phyloP scores from a whole-genome alignment of 30 jellyfish, hydroid and myxozoan species.

The Aurelia aurita region DNA sequence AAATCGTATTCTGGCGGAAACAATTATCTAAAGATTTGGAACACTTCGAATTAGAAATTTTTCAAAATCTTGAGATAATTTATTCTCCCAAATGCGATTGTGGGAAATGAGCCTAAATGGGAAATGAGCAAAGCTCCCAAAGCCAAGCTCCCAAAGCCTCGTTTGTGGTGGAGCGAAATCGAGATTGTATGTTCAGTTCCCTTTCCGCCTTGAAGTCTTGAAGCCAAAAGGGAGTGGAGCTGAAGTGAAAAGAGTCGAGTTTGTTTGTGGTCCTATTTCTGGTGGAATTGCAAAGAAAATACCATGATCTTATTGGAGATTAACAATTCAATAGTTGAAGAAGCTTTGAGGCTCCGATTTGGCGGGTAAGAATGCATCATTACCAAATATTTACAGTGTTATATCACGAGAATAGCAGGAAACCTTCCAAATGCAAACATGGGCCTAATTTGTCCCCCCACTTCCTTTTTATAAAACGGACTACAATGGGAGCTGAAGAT shows the following conservation, averaged over 20 bases:
- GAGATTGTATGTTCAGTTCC: neutral
- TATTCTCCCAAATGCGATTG: no score
- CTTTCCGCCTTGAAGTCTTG: slow-evolving; percentile 41
- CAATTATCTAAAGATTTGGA: no score
- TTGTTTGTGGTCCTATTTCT: neutral
- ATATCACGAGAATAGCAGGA: neutral
- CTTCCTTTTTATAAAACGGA: no score
- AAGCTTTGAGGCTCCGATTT: slow-evolving; percentile 91
- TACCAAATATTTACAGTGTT: neutral
- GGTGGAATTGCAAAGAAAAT: no score
- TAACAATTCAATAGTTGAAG: slow-evolving; percentile 90
- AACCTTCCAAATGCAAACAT: neutral
- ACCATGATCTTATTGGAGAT: slow-evolving; percentile 90
- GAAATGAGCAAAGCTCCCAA: no score
- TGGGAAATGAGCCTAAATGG: no score
- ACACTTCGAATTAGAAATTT: no score
- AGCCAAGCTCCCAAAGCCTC: no score
- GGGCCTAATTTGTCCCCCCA: neutral
- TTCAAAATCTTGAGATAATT: no score
- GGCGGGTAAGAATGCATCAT: slow-evolving; percentile 78
- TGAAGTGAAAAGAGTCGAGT: neutral
- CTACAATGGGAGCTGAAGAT: no score
- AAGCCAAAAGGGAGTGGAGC: slow-evolving; percentile 20
- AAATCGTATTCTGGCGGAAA: no score
- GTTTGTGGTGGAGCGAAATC: no score